A percentile compares a stretch with the other conserved stretches of the same genome.
phyloP scores from a whole-genome alignment of 1,140 invertebrate genomes.

The Philotrypesis tridentata region DNA sequence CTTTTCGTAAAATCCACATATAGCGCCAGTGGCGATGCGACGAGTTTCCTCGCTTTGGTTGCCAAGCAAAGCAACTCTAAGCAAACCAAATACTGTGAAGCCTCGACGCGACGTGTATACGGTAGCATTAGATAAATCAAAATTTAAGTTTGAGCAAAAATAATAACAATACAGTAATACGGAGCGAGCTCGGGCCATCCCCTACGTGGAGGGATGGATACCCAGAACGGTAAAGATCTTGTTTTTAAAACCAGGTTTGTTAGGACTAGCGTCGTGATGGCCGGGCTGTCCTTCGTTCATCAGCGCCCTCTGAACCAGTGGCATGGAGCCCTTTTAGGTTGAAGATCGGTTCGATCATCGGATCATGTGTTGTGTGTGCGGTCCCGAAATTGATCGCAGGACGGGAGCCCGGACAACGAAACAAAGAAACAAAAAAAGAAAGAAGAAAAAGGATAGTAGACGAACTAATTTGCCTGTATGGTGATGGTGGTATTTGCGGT shows the following conservation, averaged over 20 bases:
- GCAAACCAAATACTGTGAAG: conserved; percentile 4
- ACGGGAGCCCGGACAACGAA: conserved; percentile 68
- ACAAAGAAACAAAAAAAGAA: conserved; percentile 70
- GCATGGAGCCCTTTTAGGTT: conserved; percentile 67
- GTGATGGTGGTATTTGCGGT: neutral
- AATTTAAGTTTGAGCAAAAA: conserved; percentile 17
- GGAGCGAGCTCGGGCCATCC: neutral
- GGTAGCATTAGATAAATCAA: conserved; percentile 9
- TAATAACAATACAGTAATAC: conserved; percentile 14
- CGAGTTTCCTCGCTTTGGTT: conserved; percentile 34
- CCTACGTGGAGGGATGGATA: conserved; percentile 70
- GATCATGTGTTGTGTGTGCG: conserved; percentile 32
- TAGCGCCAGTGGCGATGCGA: neutral
- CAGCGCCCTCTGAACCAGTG: conserved; percentile 69
- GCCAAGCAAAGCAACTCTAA: neutral
- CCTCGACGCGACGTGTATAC: neutral
- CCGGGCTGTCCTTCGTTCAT: conserved; percentile 68
- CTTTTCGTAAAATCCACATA: neutral
- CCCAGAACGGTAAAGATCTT: conserved; percentile 72
- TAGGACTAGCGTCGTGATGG: conserved; percentile 70
- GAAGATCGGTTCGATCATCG: conserved; percentile 47
- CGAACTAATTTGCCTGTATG: conserved; percentile 58
- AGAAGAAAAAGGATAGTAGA: conserved; percentile 72
- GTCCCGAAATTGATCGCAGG: conserved; percentile 64
- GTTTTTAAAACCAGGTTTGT: conserved; percentile 73